Conservation (phyloP, 2,113 vertebrate genomes). For the Mellivora capensis region DNA sequence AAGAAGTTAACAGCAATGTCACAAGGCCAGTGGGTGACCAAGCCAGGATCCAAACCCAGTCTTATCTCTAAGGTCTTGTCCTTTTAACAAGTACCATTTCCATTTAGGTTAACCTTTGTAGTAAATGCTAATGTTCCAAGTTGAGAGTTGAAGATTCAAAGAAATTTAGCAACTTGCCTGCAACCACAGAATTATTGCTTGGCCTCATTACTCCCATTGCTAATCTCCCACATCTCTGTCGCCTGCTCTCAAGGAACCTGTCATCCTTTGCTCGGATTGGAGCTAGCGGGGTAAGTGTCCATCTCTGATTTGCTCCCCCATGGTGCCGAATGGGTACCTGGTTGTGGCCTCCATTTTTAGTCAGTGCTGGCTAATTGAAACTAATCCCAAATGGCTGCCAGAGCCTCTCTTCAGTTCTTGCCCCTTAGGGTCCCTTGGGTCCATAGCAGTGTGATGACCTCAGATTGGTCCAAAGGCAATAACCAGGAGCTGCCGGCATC, state of each 20-base stretch:
- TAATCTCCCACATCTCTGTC: neutral
- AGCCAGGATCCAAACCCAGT: neutral
- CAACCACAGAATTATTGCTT: neutral
- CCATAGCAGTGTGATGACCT: slow-evolving; percentile 66
- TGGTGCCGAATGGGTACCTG: neutral
- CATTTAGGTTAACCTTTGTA: neutral
- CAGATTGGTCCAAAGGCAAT: slow-evolving; percentile 65
- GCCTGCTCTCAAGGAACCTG: neutral
- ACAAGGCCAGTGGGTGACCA: neutral
- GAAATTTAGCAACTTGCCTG: neutral
- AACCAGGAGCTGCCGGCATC: neutral
- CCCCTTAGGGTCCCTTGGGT: slow-evolving; percentile 29
- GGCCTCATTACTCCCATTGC: neutral
- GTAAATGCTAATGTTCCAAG: neutral
- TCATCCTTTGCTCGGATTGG: neutral
- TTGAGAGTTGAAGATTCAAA: slow-evolving; percentile 16
- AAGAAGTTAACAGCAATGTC: neutral
- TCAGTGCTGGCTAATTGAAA: slow-evolving; percentile 21
- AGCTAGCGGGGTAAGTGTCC: neutral
- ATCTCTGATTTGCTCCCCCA: neutral
- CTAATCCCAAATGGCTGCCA: neutral
- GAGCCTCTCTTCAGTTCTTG: neutral
- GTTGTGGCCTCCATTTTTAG: neutral
- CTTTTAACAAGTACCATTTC: neutral
- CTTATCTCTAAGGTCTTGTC: neutral